Evolutionary conservation across 1,140 invertebrate genomes (phyloP).

Genomic region (Apolygus lucorum): DNA sequence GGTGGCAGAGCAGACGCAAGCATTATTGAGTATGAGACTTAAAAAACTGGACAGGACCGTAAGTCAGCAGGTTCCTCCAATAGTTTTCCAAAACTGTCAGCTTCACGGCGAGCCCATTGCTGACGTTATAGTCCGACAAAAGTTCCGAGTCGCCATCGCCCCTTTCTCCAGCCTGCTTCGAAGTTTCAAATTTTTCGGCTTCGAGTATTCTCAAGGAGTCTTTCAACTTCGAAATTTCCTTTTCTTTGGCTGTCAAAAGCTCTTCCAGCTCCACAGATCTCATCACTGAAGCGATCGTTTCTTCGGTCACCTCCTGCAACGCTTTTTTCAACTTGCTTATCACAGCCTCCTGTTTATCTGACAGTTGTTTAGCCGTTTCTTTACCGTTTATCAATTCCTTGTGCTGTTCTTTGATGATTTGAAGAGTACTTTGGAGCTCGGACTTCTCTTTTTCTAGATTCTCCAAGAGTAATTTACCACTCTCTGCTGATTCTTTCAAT

Average conservation of each 20-base stretch:
- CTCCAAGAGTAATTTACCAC: neutral
- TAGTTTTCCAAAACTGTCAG: slow-evolving; percentile 1
- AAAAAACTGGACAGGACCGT: too few species aligned
- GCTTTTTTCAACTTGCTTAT: slow-evolving; percentile 39
- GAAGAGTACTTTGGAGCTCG: neutral
- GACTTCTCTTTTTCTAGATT: neutral
- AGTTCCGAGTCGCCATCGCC: neutral
- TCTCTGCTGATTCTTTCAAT: slow-evolving; percentile 40
- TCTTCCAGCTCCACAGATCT: slow-evolving; percentile 31
- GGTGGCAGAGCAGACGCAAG: too few species aligned
- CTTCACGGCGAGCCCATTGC: neutral
- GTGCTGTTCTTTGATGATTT: slow-evolving; percentile 4
- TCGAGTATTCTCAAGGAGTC: slow-evolving; percentile 40
- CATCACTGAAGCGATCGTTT: slow-evolving; percentile 31
- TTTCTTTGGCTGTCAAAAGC: slow-evolving; percentile 22
- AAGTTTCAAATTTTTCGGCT: slow-evolving; percentile 39
- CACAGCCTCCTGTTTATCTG: slow-evolving; percentile 36
- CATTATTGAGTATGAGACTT: too few species aligned
- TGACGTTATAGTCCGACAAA: neutral
- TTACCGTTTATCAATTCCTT: neutral
- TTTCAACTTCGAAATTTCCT: slow-evolving; percentile 8
- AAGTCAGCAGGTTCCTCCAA: too few species aligned
- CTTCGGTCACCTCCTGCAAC: slow-evolving; percentile 32
- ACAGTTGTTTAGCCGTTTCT: slow-evolving; percentile 39
- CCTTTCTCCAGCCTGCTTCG: slow-evolving; percentile 35